These are phyloP conservation scores for Harpagoxenus sublaevis DNA, from an alignment of 2,888 invertebrate genomes.

Conservation along the genomic window DNA sequence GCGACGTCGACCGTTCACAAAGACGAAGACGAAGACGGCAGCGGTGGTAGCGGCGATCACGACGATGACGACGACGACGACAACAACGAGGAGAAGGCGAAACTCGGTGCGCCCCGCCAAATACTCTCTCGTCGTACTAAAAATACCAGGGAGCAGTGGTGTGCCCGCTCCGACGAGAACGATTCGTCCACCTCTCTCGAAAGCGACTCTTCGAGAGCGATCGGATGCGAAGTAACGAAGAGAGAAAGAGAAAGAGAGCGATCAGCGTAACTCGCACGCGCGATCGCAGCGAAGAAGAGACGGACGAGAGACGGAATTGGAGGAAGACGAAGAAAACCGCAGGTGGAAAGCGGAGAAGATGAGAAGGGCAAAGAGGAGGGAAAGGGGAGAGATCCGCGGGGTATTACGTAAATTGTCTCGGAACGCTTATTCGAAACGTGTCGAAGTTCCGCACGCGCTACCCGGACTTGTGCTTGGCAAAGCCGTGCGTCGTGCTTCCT, in stretches of 20 bases:
- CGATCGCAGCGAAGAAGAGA: conserved; percentile 30
- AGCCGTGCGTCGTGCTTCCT: conserved; percentile 58
- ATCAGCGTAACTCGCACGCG: conserved; percentile 30
- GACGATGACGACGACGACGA: conserved; percentile 58
- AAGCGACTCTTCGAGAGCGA: conserved; percentile 49
- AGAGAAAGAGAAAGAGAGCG: conserved; percentile 21
- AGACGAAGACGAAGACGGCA: conserved; percentile 61
- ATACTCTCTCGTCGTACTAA: conserved; percentile 84
- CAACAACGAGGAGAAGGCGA: conserved; percentile 71
- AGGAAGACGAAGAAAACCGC: conserved; percentile 38
- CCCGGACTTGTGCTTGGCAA: conserved; percentile 57
- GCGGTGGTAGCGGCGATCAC: background rate
- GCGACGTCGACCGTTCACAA: conserved; percentile 23
- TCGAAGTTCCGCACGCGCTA: conserved; percentile 59
- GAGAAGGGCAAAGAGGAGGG: conserved; percentile 56
- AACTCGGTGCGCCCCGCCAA: conserved; percentile 83
- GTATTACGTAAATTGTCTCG: conserved; percentile 81
- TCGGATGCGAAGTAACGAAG: conserved; percentile 37
- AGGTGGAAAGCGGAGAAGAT: conserved; percentile 53
- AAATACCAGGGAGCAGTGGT: conserved; percentile 83
- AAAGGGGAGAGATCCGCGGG: conserved; percentile 62
- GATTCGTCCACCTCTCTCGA: conserved; percentile 74
- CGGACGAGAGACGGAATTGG: conserved; percentile 28
- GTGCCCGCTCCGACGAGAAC: conserved; percentile 78
- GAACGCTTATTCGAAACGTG: conserved; percentile 56